Evolutionary conservation across 2,797 vertebrate species (phyloP).

Genomic region (Melanotaenia pygmaea): DNA sequence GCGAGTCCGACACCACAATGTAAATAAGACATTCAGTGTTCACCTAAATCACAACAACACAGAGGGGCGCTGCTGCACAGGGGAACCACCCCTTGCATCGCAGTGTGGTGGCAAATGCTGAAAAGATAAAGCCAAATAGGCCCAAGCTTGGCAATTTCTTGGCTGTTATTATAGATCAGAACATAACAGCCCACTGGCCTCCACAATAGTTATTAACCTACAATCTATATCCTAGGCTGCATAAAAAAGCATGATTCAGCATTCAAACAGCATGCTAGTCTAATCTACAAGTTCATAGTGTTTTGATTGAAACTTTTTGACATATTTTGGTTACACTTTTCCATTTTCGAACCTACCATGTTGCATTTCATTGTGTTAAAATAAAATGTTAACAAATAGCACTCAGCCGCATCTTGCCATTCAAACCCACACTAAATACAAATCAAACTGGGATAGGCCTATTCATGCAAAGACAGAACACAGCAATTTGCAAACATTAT

Average conservation of each 20-base stretch:
- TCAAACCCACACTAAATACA: neutral
- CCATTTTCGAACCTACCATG: neutral
- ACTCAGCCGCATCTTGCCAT: neutral
- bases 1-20: constrained; percentile 45
- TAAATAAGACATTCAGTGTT: constrained; percentile 51
- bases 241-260: too few relatives aligned
- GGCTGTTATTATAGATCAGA: neutral
- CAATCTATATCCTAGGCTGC: neutral
- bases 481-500: neutral
- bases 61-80: constrained; percentile 48
- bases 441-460: neutral
- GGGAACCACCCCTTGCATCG: constrained; percentile 28
- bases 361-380: neutral
- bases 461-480: neutral
- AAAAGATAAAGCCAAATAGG: neutral
- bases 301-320: too few relatives aligned
- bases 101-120: neutral
- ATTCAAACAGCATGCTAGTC: too few relatives aligned
- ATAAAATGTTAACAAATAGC: neutral
- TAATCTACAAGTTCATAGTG: too few relatives aligned
- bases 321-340: neutral
- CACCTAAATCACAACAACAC: constrained; percentile 23
- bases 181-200: neutral
- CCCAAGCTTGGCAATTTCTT: neutral
- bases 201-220: neutral